Evolutionary conservation across 2,797 vertebrate species (phyloP).

Genomic region (Lophius americanus): DNA sequence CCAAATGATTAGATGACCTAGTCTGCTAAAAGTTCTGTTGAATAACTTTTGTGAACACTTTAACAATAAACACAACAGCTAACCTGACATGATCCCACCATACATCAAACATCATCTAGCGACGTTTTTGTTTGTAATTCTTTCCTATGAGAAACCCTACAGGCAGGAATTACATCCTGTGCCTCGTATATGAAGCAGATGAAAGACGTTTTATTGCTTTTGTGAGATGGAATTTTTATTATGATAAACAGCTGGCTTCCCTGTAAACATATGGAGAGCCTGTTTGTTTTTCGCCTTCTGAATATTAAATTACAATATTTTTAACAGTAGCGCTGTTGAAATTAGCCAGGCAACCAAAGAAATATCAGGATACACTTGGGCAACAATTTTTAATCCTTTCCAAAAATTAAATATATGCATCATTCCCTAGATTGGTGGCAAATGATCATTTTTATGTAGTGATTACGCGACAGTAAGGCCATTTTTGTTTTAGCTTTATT

Average conservation of each 20-base stretch:
- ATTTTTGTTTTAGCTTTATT: slow-evolving; percentile 24
- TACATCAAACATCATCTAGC: too few species aligned
- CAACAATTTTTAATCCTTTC: slow-evolving; percentile 16
- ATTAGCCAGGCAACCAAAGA: slow-evolving; percentile 18
- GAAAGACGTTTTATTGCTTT: slow-evolving; percentile 1
- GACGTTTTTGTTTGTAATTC: neutral
- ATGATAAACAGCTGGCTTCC: neutral
- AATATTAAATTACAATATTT: slow-evolving; percentile 6
- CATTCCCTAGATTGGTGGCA: slow-evolving; percentile 10
- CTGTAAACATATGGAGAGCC: slow-evolving; percentile 15
- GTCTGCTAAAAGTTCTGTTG: too few species aligned
- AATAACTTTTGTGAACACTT: too few species aligned
- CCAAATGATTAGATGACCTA: too few species aligned
- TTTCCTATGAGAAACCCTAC: neutral
- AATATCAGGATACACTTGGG: slow-evolving; percentile 17
- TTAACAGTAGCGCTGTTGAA: slow-evolving; percentile 5
- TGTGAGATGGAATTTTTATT: neutral
- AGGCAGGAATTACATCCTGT: neutral
- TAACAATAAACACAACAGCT: too few species aligned
- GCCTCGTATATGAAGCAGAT: neutral
- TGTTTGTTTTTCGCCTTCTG: slow-evolving; percentile 2
- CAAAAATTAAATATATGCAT: slow-evolving; percentile 21
- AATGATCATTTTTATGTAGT: slow-evolving; percentile 23
- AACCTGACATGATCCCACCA: too few species aligned
- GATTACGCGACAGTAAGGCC: slow-evolving; percentile 25